Evolutionary conservation across 1,140 invertebrate genomes (phyloP).

Genomic region (Portunus trituberculatus): DNA sequence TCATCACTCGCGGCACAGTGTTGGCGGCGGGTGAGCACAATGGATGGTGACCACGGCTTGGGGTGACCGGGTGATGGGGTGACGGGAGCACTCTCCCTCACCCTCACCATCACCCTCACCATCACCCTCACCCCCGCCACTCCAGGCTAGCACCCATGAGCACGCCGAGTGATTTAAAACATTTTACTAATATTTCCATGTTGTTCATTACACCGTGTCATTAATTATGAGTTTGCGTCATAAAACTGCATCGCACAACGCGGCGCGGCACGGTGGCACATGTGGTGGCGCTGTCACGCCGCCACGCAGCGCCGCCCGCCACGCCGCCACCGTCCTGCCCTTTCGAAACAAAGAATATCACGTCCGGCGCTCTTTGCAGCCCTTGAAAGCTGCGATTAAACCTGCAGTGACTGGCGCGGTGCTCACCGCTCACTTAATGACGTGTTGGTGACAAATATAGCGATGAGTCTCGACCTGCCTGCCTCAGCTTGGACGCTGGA

Average conservation of each 20-base stretch:
- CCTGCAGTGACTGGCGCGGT: too few relatives aligned
- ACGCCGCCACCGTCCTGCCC: neutral
- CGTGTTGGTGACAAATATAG: too few relatives aligned
- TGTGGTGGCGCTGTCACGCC: neutral
- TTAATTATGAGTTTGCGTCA: conserved; percentile 6
- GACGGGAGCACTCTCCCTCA: neutral
- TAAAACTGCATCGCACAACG: neutral
- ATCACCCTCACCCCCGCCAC: neutral
- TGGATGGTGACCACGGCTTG: neutral
- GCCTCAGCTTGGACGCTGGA: too few relatives aligned
- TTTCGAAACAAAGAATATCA: neutral
- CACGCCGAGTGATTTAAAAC: neutral
- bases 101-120: too few relatives aligned
- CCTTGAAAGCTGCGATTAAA: neutral
- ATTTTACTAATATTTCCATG: neutral
- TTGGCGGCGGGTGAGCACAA: neutral
- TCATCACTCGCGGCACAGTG: neutral
- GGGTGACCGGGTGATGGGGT: neutral
- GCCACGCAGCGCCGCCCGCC: too few relatives aligned
- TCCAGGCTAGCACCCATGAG: neutral
- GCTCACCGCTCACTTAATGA: too few relatives aligned
- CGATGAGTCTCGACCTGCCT: too few relatives aligned
- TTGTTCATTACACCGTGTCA: neutral
- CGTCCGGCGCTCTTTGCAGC: neutral
- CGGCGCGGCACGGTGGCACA: neutral